Evolutionary conservation across 2,797 vertebrate species (phyloP).

Genomic region (Acestrorhynchus altus): DNA sequence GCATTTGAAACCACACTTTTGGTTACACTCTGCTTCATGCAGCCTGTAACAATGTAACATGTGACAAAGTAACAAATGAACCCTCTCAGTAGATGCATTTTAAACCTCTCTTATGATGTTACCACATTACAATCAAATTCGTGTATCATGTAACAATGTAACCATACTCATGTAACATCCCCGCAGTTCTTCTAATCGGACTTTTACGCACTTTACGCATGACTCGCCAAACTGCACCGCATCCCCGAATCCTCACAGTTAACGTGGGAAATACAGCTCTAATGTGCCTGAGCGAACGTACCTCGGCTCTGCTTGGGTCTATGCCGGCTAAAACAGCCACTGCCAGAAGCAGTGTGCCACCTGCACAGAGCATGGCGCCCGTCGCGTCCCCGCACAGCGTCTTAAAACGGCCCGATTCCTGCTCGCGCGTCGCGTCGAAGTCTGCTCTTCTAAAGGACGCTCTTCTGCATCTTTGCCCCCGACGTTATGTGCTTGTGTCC

Average conservation of each 20-base stretch:
- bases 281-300: conserved; percentile 56
- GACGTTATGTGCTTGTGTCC: conserved; percentile 74
- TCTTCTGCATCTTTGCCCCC: conserved; percentile 78
- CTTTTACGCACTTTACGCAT: conserved; percentile 27
- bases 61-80: no score
- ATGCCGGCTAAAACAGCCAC: conserved; percentile 60
- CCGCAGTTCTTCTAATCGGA: neutral
- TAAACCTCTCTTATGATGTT: no score
- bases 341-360: conserved; percentile 66
- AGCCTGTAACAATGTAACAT: no score
- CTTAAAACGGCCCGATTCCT: conserved; percentile 57
- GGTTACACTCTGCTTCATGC: no score
- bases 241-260: neutral
- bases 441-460: conserved; percentile 35
- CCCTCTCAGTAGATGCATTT: no score
- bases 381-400: conserved; percentile 52
- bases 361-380: conserved; percentile 70
- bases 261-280: neutral
- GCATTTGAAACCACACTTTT: no score
- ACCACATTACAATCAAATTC: no score
- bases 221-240: neutral
- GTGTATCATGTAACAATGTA: no score
- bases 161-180: no score
- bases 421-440: conserved; percentile 43
- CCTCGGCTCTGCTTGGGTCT: conserved; percentile 71